These are phyloP conservation scores for Ctenochaetus hawaiiensis DNA, from an alignment of 2,797 vertebrate genomes.

Conservation along the genomic window DNA sequence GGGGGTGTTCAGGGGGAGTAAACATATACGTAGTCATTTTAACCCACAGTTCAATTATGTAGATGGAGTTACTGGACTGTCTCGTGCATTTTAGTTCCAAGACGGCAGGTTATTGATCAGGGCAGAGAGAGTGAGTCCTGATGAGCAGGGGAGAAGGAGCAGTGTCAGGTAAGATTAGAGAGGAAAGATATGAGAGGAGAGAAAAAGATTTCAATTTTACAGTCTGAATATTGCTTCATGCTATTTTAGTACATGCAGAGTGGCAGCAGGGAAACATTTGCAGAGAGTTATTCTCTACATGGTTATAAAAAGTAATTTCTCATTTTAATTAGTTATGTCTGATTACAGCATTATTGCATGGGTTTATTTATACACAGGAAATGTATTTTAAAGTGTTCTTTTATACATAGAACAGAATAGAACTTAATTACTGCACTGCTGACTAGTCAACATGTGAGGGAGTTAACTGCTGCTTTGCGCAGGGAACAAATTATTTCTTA, in stretches of 20 bases:
- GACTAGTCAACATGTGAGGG: neutral
- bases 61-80: conserved; percentile 69
- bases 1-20: neutral
- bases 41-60: conserved; percentile 74
- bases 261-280: neutral
- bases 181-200: conserved; percentile 20
- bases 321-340: neutral
- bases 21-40: conserved; percentile 43
- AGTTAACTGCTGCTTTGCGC: neutral
- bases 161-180: conserved; percentile 29
- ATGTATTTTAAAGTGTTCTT: neutral
- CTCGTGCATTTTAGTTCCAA: conserved; percentile 67
- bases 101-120: conserved; percentile 72
- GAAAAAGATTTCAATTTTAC: conserved; percentile 11
- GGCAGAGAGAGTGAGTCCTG: conserved; percentile 23
- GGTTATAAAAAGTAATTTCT: neutral
- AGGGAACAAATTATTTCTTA: neutral
- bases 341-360: neutral
- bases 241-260: neutral
- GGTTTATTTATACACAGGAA: neutral
- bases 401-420: no score
- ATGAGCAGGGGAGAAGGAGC: conserved; percentile 22
- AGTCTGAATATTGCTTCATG: neutral
- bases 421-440: neutral
- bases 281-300: neutral